These are phyloP conservation scores for Tipula helvola DNA, from an alignment of 2,888 invertebrate species.

Conservation along the genomic window DNA sequence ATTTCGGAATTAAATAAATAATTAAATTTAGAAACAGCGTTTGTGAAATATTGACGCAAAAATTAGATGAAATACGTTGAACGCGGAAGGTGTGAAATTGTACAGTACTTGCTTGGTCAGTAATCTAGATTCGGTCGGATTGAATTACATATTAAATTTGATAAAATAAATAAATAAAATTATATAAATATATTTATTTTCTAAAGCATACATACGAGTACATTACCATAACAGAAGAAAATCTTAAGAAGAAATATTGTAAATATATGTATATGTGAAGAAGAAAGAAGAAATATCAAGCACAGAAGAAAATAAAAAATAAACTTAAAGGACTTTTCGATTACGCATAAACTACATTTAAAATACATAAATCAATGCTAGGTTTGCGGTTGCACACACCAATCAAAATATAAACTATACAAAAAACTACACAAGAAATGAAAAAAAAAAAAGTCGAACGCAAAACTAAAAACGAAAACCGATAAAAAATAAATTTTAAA, in stretches of 20 bases:
- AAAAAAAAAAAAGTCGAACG: background rate
- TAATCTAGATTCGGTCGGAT: background rate
- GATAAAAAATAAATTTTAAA: background rate
- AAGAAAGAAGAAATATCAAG: background rate
- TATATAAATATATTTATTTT: background rate
- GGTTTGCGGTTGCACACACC: constrained; percentile 4
- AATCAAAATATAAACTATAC: constrained; percentile 4
- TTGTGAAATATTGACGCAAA: too few species aligned
- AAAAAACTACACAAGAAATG: background rate
- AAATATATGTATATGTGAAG: background rate
- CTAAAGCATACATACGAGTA: background rate
- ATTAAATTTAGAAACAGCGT: too few species aligned
- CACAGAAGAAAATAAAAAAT: background rate
- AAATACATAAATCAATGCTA: constrained; percentile 4
- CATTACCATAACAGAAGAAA: background rate
- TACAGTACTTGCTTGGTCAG: background rate
- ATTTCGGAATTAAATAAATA: too few species aligned
- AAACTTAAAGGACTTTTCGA: constrained; percentile 4
- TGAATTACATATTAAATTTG: background rate
- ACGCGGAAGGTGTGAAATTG: background rate
- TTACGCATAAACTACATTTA: constrained; percentile 4
- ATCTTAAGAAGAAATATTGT: background rate
- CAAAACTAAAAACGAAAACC: background rate
- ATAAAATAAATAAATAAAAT: background rate
- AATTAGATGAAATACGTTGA: too few species aligned